Percentiles rank a stretch among this genome's conserved stretches.
These are phyloP conservation scores for Fulica atra DNA, from an alignment of 2,113 vertebrate genomes.

Conservation along the genomic window DNA sequence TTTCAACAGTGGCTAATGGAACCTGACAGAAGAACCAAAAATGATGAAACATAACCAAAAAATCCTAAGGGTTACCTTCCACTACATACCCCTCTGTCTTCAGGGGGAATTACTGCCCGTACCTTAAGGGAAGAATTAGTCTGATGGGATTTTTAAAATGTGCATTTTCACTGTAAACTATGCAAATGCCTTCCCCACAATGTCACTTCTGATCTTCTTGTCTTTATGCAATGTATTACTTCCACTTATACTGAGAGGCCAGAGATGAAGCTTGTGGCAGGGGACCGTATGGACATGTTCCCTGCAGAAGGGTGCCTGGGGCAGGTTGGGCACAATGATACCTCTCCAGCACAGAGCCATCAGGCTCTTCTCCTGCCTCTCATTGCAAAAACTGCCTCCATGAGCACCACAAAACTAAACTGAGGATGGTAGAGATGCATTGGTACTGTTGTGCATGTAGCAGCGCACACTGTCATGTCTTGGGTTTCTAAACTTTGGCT, in stretches of 20 bases:
- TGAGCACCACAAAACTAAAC: accelerated
- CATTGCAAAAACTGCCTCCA: background rate
- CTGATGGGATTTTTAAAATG: constrained; percentile 57
- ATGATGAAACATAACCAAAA: constrained; percentile 60
- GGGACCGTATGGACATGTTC: background rate
- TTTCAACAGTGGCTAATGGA: constrained; percentile 37
- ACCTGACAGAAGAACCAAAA: constrained; percentile 60
- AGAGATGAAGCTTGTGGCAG: background rate
- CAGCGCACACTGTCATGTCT: accelerated
- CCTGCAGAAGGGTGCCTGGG: background rate
- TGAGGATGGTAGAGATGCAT: background rate
- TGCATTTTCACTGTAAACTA: constrained; percentile 52
- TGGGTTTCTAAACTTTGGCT: background rate
- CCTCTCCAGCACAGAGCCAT: background rate
- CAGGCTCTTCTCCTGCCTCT: background rate
- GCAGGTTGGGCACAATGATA: accelerated
- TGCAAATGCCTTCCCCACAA: constrained; percentile 46
- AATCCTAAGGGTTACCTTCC: constrained; percentile 55
- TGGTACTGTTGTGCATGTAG: accelerated
- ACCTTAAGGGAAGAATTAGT: constrained; percentile 55
- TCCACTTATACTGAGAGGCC: background rate
- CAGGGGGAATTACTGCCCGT: background rate
- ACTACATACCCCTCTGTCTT: constrained; percentile 33
- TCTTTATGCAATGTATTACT: background rate
- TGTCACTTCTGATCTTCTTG: constrained; percentile 55